Evolutionary conservation across 2,113 vertebrate genomes (phyloP).

Genomic region (Cricetomys ansorgei): DNA sequence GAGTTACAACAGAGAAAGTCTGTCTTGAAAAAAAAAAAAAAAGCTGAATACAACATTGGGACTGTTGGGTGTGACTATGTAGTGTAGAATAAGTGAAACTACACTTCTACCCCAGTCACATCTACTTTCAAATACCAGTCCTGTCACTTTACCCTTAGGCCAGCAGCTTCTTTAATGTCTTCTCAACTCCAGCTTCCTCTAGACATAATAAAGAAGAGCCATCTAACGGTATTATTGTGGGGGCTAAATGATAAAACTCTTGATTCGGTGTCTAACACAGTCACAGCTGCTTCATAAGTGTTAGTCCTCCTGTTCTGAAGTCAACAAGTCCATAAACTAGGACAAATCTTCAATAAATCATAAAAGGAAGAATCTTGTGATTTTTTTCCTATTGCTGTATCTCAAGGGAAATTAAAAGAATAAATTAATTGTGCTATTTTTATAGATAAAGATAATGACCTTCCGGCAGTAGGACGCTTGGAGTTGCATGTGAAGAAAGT

Average conservation of each 20-base stretch:
- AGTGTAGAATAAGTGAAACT: not conserved
- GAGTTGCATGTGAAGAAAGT: not conserved
- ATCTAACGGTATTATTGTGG: not conserved
- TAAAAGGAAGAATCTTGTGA: slow-evolving; percentile 45
- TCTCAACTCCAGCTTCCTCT: not conserved
- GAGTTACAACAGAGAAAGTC: too few relatives aligned
- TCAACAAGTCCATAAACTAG: slow-evolving; percentile 68
- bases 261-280: not conserved
- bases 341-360: slow-evolving; percentile 50
- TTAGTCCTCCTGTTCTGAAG: slow-evolving; percentile 45
- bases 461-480: slow-evolving; percentile 48
- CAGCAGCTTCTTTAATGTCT: slow-evolving; percentile 29
- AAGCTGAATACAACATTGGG: too few relatives aligned
- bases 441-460: slow-evolving; percentile 59
- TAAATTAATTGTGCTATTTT: slow-evolving; percentile 78
- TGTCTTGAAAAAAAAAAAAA: too few relatives aligned
- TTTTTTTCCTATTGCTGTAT: slow-evolving; percentile 26
- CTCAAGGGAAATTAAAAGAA: slow-evolving; percentile 78
- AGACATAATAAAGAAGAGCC: slow-evolving; percentile 10
- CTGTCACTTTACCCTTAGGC: slow-evolving; percentile 7
- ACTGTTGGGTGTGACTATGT: not conserved
- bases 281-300: not conserved
- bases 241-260: not conserved
- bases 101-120: not conserved
- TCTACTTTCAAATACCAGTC: slow-evolving; percentile 27